Percentiles rank a stretch among this genome's conserved stretches.
Conservation (phyloP, 2,113 vertebrate genomes). For the Lagopus leucura region DNA sequence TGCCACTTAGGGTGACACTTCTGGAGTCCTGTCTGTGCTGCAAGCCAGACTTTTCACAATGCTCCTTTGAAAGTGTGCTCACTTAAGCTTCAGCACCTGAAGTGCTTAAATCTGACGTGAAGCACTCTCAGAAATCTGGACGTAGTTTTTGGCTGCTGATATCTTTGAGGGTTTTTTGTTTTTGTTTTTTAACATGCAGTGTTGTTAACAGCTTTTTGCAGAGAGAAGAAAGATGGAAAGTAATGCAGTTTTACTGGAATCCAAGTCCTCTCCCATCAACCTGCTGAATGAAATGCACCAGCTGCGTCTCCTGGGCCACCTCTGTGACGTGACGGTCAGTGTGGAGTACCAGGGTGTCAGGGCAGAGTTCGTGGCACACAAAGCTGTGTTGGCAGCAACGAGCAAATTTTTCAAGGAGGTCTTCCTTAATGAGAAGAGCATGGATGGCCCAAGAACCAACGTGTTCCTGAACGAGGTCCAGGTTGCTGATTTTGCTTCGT, state of each 20-base stretch:
- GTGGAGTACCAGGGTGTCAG: conserved; percentile 87
- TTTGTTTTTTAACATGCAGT: accelerated
- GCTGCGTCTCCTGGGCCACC: conserved; percentile 85
- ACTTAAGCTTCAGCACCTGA: background rate
- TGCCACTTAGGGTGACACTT: background rate
- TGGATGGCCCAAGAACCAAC: conserved; percentile 70
- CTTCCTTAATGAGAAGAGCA: conserved; percentile 81
- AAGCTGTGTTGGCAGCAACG: conserved; percentile 90
- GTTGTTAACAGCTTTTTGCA: conserved; percentile 19
- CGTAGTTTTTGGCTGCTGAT: accelerated
- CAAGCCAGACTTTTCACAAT: background rate
- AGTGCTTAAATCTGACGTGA: background rate
- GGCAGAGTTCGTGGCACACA: conserved; percentile 90
- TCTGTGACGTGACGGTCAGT: conserved; percentile 92
- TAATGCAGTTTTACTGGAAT: conserved; percentile 84
- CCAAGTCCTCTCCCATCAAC: conserved; percentile 84
- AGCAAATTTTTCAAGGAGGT: conserved; percentile 93
- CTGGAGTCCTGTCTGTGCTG: background rate
- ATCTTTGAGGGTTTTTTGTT: too few species aligned
- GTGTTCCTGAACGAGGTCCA: conserved; percentile 84
- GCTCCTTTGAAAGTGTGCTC: background rate
- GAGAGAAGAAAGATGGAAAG: conserved; percentile 83
- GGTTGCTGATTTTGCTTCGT: conserved; percentile 84
- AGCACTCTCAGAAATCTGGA: accelerated
- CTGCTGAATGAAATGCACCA: conserved; percentile 90